Percentiles rank a stretch among this genome's conserved stretches.
Evolutionary conservation across 64 coral and sea anemone genomes (phyloP).

Genomic region (Montipora cactus): DNA sequence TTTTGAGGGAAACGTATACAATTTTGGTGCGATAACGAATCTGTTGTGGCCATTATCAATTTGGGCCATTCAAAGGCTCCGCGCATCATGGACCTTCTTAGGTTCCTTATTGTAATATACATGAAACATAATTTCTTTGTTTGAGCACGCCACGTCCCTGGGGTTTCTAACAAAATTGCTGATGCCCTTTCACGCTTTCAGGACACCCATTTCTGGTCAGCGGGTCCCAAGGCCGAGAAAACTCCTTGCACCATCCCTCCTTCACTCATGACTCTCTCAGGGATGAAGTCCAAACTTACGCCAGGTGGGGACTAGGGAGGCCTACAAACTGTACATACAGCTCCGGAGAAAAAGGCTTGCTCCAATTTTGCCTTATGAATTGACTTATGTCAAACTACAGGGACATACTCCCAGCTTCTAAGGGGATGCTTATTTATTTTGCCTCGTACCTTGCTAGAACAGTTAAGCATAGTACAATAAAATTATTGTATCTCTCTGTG

Average conservation of each 20-base stretch:
- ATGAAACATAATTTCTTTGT: slow-evolving; percentile 41
- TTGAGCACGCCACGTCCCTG: neutral
- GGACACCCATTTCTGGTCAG: neutral
- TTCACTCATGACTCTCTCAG: neutral
- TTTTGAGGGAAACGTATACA: neutral
- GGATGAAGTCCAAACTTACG: slow-evolving; percentile 4
- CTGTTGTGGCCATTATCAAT: slow-evolving; percentile 15
- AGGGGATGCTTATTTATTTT: neutral
- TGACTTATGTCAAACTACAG: neutral
- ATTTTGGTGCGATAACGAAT: slow-evolving; percentile 42
- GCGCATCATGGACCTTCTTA: slow-evolving; percentile 13
- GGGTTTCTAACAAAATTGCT: slow-evolving; percentile 5
- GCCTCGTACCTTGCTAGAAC: neutral
- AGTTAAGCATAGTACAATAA: neutral
- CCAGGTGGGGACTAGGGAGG: neutral
- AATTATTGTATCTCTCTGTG: neutral
- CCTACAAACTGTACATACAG: slow-evolving; percentile 22
- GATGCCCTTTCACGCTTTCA: slow-evolving; percentile 30
- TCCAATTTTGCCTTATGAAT: slow-evolving; percentile 6
- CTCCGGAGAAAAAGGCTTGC: neutral
- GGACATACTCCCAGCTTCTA: neutral
- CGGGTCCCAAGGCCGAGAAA: neutral
- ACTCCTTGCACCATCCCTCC: slow-evolving; percentile 17
- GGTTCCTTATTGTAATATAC: neutral
- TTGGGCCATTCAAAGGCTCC: slow-evolving; percentile 25